Conservation (phyloP, 2,113 vertebrate genomes). For the Amphiprion ocellaris region DNA sequence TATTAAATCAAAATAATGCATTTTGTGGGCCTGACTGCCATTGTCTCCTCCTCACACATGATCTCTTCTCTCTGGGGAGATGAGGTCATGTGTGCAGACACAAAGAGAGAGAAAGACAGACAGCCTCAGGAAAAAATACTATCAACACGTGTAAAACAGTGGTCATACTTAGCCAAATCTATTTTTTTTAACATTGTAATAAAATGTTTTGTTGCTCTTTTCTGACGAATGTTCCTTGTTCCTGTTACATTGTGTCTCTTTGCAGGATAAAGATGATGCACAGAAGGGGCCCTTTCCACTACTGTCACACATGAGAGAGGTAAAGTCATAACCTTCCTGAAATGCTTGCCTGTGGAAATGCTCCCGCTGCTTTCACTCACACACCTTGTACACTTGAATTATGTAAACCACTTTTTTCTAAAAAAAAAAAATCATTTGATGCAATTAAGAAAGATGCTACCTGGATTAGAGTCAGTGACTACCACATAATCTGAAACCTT, state of each 20-base stretch:
- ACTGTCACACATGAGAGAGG: neutral
- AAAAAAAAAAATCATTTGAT: too few species aligned
- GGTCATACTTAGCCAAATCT: neutral
- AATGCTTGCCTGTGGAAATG: neutral
- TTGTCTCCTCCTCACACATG: conserved; percentile 1
- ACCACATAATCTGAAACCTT: too few species aligned
- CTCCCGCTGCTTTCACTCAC: neutral
- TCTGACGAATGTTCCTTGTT: neutral
- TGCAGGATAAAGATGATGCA: neutral
- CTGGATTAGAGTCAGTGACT: too few species aligned
- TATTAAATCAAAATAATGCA: neutral
- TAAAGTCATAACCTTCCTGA: neutral
- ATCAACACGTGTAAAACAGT: neutral
- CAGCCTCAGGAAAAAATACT: neutral
- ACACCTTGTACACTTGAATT: neutral
- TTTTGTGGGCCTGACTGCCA: neutral
- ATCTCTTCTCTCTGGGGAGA: conserved; percentile 61
- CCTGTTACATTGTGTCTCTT: neutral
- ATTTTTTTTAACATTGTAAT: too few species aligned
- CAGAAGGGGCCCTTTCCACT: neutral
- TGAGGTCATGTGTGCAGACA: conserved; percentile 51
- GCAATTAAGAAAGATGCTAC: too few species aligned
- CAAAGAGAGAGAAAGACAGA: conserved; percentile 9
- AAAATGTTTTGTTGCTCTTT: neutral
- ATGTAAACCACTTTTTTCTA: too few species aligned